Percentiles rank a stretch among this genome's conserved stretches.
phyloP scores from a whole-genome alignment of 2,113 vertebrate genomes.

The Cynocephalus volans region DNA sequence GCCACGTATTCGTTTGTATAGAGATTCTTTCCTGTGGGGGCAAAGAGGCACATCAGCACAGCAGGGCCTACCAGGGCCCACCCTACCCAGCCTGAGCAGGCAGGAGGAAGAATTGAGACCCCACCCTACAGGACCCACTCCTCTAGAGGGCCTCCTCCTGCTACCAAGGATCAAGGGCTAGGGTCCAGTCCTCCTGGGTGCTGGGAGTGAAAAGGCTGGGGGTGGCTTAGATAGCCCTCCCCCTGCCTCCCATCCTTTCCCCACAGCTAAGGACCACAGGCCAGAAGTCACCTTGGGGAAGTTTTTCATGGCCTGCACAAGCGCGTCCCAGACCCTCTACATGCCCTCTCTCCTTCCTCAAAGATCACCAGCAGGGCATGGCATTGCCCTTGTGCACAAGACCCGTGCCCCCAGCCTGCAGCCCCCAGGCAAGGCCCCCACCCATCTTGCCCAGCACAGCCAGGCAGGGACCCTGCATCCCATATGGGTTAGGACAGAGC shows the following conservation, averaged over 20 bases:
- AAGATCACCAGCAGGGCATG: neutral
- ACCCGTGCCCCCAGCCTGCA: neutral
- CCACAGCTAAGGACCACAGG: neutral
- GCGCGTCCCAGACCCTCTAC: neutral
- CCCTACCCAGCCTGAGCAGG: neutral
- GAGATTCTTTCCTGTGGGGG: slow-evolving; percentile 93
- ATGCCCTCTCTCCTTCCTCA: neutral
- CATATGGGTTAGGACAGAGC: neutral
- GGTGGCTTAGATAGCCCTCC: no score
- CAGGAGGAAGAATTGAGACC: no score
- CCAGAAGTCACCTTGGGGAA: neutral
- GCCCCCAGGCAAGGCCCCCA: neutral
- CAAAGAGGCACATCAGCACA: neutral
- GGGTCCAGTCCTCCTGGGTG: no score
- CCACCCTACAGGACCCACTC: no score
- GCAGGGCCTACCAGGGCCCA: neutral
- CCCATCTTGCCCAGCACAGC: neutral
- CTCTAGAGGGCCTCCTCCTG: no score
- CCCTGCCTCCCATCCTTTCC: neutral
- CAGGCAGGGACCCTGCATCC: neutral
- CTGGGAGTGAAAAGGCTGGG: no score
- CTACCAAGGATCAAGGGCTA: no score
- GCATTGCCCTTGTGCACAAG: neutral
- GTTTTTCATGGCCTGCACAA: neutral
- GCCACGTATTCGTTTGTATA: slow-evolving; percentile 99